Percentiles rank a stretch among this genome's conserved stretches.
These are phyloP conservation scores for Odontocolon sp. DNA, from an alignment of 2,888 invertebrate genomes.

Conservation along the genomic window DNA sequence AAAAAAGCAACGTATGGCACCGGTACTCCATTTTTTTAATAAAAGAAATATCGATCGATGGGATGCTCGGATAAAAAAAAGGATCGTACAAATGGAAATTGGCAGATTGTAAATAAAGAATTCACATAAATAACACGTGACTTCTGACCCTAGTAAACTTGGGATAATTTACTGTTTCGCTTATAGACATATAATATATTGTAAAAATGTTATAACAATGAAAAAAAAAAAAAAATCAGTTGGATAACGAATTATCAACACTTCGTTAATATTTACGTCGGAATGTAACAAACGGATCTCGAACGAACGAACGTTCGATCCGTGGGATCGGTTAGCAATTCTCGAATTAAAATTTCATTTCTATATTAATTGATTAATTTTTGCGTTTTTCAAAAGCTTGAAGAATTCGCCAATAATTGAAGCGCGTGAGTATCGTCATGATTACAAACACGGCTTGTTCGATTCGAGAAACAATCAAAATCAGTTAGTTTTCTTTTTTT, in stretches of 20 bases:
- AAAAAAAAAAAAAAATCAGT: constrained; percentile 21
- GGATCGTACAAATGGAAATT: constrained; percentile 9
- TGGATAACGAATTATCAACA: constrained; percentile 32
- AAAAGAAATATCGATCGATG: constrained; percentile 20
- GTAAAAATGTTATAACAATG: constrained; percentile 44
- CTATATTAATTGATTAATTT: not conserved
- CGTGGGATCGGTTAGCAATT: constrained; percentile 5
- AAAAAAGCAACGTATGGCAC: constrained; percentile 9
- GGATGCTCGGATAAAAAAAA: constrained; percentile 1
- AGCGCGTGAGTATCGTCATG: constrained; percentile 19
- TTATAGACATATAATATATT: constrained; percentile 16
- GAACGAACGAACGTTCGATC: constrained; percentile 15
- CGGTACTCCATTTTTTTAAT: not conserved
- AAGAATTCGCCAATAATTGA: constrained; percentile 29
- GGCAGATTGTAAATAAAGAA: constrained; percentile 26
- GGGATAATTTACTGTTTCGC: not conserved
- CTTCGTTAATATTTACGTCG: constrained; percentile 45
- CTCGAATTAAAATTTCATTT: too few relatives aligned
- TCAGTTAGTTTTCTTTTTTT: constrained; percentile 1
- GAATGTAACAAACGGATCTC: constrained; percentile 54
- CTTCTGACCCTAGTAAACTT: constrained; percentile 1
- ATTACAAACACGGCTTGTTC: constrained; percentile 14
- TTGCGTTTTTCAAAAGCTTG: not conserved
- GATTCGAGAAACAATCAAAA: not conserved
- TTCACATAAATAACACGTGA: constrained; percentile 16